phyloP scores from a whole-genome alignment of 2,797 vertebrate genomes.

The Pagetopsis macropterus region DNA sequence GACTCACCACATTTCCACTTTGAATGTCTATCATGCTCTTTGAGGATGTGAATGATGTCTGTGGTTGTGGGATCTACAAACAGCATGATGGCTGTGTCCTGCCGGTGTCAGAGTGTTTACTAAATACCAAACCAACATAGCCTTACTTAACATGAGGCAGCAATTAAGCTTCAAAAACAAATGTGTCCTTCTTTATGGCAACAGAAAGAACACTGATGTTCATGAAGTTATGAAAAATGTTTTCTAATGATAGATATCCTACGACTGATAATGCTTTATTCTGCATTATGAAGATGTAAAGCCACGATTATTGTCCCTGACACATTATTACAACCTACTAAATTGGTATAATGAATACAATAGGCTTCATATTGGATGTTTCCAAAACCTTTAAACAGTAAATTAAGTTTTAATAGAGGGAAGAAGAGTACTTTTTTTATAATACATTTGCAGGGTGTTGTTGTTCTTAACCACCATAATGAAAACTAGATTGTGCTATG shows the following conservation, averaged over 20 bases:
- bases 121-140: slow-evolving; percentile 11
- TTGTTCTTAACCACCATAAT: too few relatives aligned
- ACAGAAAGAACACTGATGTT: not conserved
- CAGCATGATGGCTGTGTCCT: slow-evolving; percentile 11
- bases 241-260: not conserved
- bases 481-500: too few relatives aligned
- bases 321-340: not conserved
- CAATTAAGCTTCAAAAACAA: not conserved
- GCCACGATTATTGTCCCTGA: not conserved
- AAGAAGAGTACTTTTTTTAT: too few relatives aligned
- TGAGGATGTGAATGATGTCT: slow-evolving; percentile 26
- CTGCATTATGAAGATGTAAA: not conserved
- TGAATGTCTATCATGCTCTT: slow-evolving; percentile 37
- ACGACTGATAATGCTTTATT: not conserved
- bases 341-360: not conserved
- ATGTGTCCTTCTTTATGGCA: not conserved
- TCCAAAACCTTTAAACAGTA: not conserved
- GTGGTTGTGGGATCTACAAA: slow-evolving; percentile 28
- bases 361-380: not conserved
- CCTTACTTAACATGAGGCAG: slow-evolving; percentile 6
- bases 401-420: too few relatives aligned
- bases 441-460: too few relatives aligned
- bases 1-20: slow-evolving; percentile 11
- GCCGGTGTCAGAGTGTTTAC: not conserved
- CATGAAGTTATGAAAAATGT: not conserved